Conservation (phyloP, 2,113 vertebrate species). For the Ploceus nigricollis region DNA sequence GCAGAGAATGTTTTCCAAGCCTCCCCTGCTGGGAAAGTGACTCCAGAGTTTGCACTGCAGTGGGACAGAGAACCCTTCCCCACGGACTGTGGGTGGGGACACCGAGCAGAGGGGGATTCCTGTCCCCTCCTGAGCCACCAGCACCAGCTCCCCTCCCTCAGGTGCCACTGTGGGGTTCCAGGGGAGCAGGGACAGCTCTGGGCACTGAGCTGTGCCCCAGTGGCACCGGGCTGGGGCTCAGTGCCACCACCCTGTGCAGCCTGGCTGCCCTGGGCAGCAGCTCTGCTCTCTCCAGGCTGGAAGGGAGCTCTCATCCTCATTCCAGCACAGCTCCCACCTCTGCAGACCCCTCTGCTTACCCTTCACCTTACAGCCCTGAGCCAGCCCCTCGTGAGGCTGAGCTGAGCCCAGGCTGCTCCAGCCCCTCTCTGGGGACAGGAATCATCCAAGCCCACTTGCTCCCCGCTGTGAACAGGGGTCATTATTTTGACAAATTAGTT, state of each 20-base stretch:
- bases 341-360: background rate
- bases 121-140: background rate
- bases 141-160: background rate
- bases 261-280: background rate
- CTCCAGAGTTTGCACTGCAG: background rate
- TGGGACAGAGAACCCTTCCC: background rate
- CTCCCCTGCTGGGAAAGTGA: background rate
- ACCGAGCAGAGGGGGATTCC: background rate
- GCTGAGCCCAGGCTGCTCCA: background rate
- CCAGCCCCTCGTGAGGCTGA: background rate
- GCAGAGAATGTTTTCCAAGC: background rate
- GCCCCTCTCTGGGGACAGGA: background rate
- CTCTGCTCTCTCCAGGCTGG: background rate
- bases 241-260: background rate
- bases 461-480: background rate
- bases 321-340: background rate
- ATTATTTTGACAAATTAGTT: slow-evolving; percentile 64
- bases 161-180: background rate
- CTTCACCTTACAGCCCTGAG: background rate
- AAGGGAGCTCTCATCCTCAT: background rate
- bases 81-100: background rate
- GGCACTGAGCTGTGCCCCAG: background rate
- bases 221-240: background rate
- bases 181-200: rapidly evolving
- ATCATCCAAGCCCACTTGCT: background rate